Percentiles rank a stretch among this genome's conserved stretches.
These are phyloP conservation scores for Dryobotodes eremita DNA, from an alignment of 2,888 invertebrate genomes.

Conservation along the genomic window DNA sequence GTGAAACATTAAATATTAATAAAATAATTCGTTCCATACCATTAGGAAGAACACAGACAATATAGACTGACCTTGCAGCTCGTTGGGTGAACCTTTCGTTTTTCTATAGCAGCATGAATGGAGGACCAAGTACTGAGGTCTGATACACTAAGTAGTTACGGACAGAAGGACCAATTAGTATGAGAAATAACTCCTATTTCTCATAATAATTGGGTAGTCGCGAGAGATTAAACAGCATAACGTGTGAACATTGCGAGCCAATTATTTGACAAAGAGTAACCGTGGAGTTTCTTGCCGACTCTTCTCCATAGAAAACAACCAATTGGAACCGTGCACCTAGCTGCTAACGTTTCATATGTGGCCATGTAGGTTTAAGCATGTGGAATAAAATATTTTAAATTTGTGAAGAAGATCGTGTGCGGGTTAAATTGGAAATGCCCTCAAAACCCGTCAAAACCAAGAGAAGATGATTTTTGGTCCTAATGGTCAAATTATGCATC, in stretches of 20 bases:
- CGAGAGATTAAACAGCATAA: neutral
- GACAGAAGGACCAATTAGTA: constrained; percentile 26
- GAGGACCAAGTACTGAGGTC: constrained; percentile 25
- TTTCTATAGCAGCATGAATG: constrained; percentile 35
- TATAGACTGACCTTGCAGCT: constrained; percentile 39
- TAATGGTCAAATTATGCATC: neutral
- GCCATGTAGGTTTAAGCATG: neutral
- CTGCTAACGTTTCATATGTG: neutral
- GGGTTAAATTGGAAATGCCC: neutral
- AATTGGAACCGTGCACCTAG: neutral
- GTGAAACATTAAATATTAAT: constrained; percentile 19
- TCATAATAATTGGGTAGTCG: neutral
- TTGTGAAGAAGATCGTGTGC: neutral
- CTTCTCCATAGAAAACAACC: neutral
- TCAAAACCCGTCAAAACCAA: neutral
- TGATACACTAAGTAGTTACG: neutral
- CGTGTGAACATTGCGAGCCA: neutral
- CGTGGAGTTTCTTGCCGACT: neutral
- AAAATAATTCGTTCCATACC: constrained; percentile 33
- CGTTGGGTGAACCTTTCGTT: constrained; percentile 58
- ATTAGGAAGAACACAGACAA: constrained; percentile 59
- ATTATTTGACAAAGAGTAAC: neutral
- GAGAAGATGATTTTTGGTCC: neutral
- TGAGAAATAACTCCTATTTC: neutral
- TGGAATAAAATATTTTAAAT: too few relatives aligned